Conservation (phyloP, 1,140 invertebrate species). For the Meloidogyne hapla region DNA sequence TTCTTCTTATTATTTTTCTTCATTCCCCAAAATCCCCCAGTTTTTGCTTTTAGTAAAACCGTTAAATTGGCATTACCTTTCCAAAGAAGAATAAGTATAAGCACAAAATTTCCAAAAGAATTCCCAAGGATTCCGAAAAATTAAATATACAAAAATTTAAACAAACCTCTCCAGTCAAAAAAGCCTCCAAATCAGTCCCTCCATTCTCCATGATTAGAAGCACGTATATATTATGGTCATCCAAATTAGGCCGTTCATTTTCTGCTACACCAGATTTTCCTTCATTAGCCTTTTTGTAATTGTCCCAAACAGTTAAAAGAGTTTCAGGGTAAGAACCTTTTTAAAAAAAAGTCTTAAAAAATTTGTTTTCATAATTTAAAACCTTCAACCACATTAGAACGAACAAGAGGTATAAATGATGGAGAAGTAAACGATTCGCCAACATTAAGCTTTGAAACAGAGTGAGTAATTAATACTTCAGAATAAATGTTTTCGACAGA, state of each 20-base stretch:
- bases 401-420: slow-evolving; percentile 16
- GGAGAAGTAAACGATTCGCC: slow-evolving; percentile 9
- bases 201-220: slow-evolving; percentile 18
- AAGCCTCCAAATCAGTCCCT: slow-evolving; percentile 28
- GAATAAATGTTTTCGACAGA: not conserved
- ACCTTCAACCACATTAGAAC: slow-evolving; percentile 26
- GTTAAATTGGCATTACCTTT: no score
- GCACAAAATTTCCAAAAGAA: no score
- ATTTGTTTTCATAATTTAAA: not conserved
- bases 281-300: no score
- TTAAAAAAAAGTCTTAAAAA: not conserved
- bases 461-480: slow-evolving; percentile 29
- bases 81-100: no score
- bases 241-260: no score
- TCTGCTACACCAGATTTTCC: no score
- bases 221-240: slow-evolving; percentile 10
- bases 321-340: slow-evolving; percentile 7
- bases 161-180: slow-evolving; percentile 2
- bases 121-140: no score
- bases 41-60: no score
- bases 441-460: slow-evolving; percentile 17
- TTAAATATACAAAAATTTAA: no score
- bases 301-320: slow-evolving; percentile 14
- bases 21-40: no score
- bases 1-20: no score